Evolutionary conservation across 2,113 vertebrate species (phyloP), one percentile per base, ranked within the genome.

Genomic region (Tor tambroides): DNA sequence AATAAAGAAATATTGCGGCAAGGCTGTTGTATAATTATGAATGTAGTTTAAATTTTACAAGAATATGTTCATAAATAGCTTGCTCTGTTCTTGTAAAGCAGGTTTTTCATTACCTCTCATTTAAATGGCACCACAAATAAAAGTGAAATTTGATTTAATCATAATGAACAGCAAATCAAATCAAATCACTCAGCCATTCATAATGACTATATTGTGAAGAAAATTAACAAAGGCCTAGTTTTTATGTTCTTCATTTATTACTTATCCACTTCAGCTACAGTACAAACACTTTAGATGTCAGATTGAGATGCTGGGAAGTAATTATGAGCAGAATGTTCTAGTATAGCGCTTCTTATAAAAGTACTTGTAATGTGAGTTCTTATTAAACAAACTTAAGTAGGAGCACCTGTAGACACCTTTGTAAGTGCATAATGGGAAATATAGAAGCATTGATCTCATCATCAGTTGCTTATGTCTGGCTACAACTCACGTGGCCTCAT

Each of bases 361-460:
- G 38, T 21, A n/a, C 38, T 46, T 43, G 12, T 81, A 17, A 41
- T 63, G 9, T 63, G 14, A 63, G 23, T 80, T 80, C 23, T 63
- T 15, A 19, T 43, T 67, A 67, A 46, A 82, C 80, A 82, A 43
- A 63, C 30, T 19, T 32, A 81, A 81, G 30, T 38, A 54, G 10
- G 15, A 28, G 38, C 59, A 63, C 7, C 35, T 67, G 38, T 72
- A 74, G 26, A 17, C 28, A 35, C 28, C 69, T 67, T 54, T 38
- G 46, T 38, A 80, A 86, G 65, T 80, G 65, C 77, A 72, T 43
- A 56, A 71, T 86, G 30, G 38, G 35, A 69, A 80, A 56, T 74
- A 23, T 86, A 75, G 28, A 81, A 71, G 32, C 78, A 74, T 11
- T 80, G 76, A 78, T 80, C 65, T n/a, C 15, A 21, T 32, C 51